Percentiles rank a stretch among this genome's conserved stretches.
These are phyloP conservation scores for Larimichthys crocea DNA, from an alignment of 2,113 vertebrate genomes.

Conservation along the genomic window DNA sequence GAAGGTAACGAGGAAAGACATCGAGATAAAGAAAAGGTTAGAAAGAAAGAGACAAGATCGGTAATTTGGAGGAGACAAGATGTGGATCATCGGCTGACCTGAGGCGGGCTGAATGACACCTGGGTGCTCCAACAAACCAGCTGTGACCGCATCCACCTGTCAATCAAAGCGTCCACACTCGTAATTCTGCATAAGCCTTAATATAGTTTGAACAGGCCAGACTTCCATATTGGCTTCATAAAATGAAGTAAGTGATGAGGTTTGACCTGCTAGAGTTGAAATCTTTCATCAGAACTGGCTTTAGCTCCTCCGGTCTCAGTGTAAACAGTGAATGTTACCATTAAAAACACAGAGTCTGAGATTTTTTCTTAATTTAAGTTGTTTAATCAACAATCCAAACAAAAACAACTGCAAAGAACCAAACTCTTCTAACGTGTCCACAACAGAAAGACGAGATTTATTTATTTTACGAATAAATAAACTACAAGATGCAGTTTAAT, in stretches of 20 bases:
- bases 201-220: no score
- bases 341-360: neutral
- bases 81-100: no score
- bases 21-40: neutral
- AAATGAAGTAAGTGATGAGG: no score
- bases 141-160: no score
- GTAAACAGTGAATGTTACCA: neutral
- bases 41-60: neutral
- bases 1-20: neutral
- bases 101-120: no score
- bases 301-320: neutral
- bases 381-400: neutral
- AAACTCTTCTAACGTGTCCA: neutral
- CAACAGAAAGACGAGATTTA: neutral
- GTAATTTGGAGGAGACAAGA: neutral
- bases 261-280: no score
- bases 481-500: neutral
- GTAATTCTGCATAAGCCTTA: no score
- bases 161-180: no score
- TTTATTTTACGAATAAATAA: neutral
- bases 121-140: no score
- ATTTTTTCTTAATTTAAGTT: neutral
- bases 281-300: neutral
- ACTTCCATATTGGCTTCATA: no score
- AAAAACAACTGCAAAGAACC: neutral